phyloP scores from a whole-genome alignment of 2,797 vertebrate species.

The Danio albolineatus region DNA sequence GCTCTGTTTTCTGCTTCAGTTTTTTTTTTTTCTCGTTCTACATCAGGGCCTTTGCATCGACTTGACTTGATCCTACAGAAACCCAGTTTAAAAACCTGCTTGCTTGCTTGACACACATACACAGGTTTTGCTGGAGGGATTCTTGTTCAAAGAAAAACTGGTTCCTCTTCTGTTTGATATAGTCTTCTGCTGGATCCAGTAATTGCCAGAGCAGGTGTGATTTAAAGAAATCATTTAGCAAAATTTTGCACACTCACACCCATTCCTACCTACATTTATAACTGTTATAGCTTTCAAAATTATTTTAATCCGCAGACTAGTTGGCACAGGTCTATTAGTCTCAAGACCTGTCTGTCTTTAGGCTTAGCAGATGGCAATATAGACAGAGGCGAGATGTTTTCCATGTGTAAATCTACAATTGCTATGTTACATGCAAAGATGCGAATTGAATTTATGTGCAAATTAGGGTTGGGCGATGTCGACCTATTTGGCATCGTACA shows the following conservation, averaged over 20 bases:
- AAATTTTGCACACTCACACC: neutral
- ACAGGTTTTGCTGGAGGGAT: slow-evolving; percentile 18
- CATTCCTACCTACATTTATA: too few relatives aligned
- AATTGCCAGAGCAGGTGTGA: neutral
- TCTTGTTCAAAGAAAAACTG: neutral
- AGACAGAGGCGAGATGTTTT: neutral
- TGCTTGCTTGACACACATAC: neutral
- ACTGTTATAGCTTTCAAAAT: neutral
- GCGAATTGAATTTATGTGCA: too few relatives aligned
- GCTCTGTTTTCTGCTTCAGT: neutral
- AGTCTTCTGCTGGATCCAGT: neutral
- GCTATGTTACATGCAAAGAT: too few relatives aligned
- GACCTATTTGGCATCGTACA: too few relatives aligned
- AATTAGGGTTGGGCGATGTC: too few relatives aligned
- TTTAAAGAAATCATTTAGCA: neutral
- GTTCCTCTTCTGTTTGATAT: neutral
- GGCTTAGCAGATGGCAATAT: neutral
- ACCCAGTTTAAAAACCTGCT: slow-evolving; percentile 16
- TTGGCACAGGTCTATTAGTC: slow-evolving; percentile 3
- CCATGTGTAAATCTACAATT: neutral
- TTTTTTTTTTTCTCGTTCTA: neutral
- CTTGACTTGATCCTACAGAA: slow-evolving; percentile 8
- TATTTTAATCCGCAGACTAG: slow-evolving; percentile 13
- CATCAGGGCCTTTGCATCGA: neutral
- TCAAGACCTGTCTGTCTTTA: neutral